A percentile compares a stretch with the other conserved stretches of the same genome.
Conservation (phyloP, 2,113 vertebrate species). For the Ramphastos sulfuratus region DNA sequence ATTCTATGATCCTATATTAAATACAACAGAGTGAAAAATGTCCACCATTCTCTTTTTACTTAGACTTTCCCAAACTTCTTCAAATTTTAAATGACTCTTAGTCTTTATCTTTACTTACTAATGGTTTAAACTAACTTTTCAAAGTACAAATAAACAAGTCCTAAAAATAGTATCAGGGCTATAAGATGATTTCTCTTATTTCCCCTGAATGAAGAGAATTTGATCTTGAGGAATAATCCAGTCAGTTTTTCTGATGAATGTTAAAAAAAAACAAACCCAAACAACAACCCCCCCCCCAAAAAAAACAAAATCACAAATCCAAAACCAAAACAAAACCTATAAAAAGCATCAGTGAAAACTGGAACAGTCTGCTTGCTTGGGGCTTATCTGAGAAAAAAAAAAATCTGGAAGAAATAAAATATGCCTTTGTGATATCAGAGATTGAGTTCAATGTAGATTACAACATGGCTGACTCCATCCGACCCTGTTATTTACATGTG, state of each 20-base stretch:
- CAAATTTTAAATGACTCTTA: background rate
- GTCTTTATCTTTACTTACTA: background rate
- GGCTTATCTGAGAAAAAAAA: background rate
- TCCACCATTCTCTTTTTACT: background rate
- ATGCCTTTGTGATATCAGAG: background rate
- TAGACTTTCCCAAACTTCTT: background rate
- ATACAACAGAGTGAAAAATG: background rate
- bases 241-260: background rate
- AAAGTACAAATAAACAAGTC: background rate
- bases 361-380: background rate
- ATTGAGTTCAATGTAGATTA: background rate
- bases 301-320: no score
- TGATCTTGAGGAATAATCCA: background rate
- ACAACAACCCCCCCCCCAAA: no score
- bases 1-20: background rate
- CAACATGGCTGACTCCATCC: background rate
- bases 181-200: background rate
- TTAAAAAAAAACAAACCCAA: background rate
- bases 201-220: background rate
- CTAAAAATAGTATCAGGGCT: background rate
- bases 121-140: background rate
- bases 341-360: background rate
- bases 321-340: no score
- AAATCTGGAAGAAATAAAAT: background rate
- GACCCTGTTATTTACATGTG: background rate